These are phyloP conservation scores for Ernsta delagoae DNA, from an alignment of 2,888 invertebrate genomes.

Conservation along the genomic window DNA sequence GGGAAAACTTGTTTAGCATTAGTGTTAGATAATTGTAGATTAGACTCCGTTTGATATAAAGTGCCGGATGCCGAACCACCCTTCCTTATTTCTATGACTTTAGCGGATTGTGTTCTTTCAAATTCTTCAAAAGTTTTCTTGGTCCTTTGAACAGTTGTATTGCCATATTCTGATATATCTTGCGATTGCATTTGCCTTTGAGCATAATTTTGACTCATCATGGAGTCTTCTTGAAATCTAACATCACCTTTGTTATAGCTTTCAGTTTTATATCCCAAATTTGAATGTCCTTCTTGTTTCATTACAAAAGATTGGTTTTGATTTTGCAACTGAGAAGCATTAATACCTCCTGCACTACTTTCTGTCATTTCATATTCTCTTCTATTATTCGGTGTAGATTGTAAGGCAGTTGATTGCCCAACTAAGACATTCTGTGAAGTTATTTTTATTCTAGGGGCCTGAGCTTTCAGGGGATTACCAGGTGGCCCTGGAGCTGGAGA, in stretches of 20 bases:
- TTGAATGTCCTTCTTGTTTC: constrained; percentile 77
- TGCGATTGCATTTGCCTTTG: constrained; percentile 78
- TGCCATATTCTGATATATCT: constrained; percentile 81
- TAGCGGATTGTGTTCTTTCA: constrained; percentile 87
- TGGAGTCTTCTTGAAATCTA: constrained; percentile 68
- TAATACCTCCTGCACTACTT: constrained; percentile 57
- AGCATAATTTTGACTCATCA: constrained; percentile 71
- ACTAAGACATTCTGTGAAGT: constrained; percentile 56
- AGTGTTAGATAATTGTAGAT: constrained; percentile 64
- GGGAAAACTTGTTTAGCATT: constrained; percentile 75
- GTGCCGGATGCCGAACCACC: constrained; percentile 66
- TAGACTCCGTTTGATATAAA: constrained; percentile 64
- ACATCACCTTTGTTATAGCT: constrained; percentile 71
- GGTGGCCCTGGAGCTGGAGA: constrained; percentile 91
- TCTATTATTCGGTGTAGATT: constrained; percentile 65
- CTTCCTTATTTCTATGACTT: constrained; percentile 86
- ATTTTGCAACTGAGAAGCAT: constrained; percentile 44
- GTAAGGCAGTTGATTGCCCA: constrained; percentile 62
- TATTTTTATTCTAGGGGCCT: constrained; percentile 87
- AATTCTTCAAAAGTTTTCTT: constrained; percentile 88
- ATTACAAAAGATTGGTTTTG: constrained; percentile 75
- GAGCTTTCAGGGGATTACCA: constrained; percentile 87
- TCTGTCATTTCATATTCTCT: constrained; percentile 78
- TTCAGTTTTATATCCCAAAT: constrained; percentile 77
- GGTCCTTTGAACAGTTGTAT: constrained; percentile 86